Evolutionary conservation across 2,888 invertebrate genomes (phyloP), one percentile per base, ranked within the genome.

Genomic region (Drosophila borborema): DNA sequence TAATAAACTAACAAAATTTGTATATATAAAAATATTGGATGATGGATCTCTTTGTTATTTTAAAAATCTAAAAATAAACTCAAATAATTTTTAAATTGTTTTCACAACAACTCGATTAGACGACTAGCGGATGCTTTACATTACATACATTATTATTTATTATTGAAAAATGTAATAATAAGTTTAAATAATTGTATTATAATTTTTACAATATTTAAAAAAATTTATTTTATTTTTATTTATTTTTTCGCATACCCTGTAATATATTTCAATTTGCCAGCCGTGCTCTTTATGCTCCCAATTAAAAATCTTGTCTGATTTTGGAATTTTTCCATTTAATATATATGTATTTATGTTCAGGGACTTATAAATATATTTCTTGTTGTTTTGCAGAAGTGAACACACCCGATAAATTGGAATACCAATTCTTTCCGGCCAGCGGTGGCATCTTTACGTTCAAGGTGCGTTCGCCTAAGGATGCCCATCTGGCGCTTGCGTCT

Each of bases 391-490:
- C 8, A 69, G 97, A 97, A 94, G 93, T 98, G 72, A 93, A 95
- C 89, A 96, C 96, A 74, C 95, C 96, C 89, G 97, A 97, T 91
- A 96, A 96, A 92, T 95, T 97, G 92, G 96, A 96, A 92, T 98
- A 98, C 94, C 94, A 95, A 77, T 98, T 97, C 94, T 95, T 96
- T 90, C 97, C 97, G 34, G 95, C 94, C 18, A 94, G 94, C 75
- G 96, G 96, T 4, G 95, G 95, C 60, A 93, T 95, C 20, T 94
- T 97, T 61, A 95, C 96, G 90, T 97, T 98, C 93, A 95, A 96
- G 88, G 95, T 98, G 6, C 95, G 96, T 75, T 95, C 98, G 0
- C 90, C 95, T 1, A 96, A 98, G 90, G 98, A 98, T 94, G 98
- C 97, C 12, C 98, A 98, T 92, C 90, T 98, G 82, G 97, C 97